A percentile compares a stretch with the other conserved stretches of the same genome.
These are phyloP conservation scores for Onthophagus taurus DNA, from an alignment of 1,140 invertebrate species.

Conservation along the genomic window DNA sequence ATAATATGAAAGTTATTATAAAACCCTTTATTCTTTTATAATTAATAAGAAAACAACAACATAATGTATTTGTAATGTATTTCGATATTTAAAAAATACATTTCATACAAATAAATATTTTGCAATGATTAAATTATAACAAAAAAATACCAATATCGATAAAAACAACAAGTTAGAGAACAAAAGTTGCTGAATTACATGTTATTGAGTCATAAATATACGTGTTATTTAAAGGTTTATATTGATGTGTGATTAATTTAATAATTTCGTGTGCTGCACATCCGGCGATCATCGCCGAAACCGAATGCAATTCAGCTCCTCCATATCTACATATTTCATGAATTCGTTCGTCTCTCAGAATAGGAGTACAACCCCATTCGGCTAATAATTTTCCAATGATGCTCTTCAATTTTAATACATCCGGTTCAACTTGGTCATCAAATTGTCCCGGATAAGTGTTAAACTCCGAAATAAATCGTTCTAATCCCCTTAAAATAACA, in stretches of 20 bases:
- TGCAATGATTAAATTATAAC: no score
- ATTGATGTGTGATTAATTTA: conserved; percentile 95
- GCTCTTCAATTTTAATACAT: conserved; percentile 58
- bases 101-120: no score
- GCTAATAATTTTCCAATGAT: conserved; percentile 55
- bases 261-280: conserved; percentile 93
- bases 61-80: no score
- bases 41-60: no score
- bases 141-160: no score
- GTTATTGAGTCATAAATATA: conserved; percentile 93
- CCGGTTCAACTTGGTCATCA: conserved; percentile 78
- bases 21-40: no score
- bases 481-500: conserved; percentile 80
- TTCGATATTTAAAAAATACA: no score
- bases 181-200: conserved; percentile 71
- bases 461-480: conserved; percentile 81
- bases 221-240: conserved; percentile 91
- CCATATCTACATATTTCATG: conserved; percentile 94
- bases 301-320: conserved; percentile 85
- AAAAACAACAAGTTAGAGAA: no score
- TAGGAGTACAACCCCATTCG: conserved; percentile 70
- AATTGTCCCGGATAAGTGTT: conserved; percentile 85
- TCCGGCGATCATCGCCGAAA: conserved; percentile 90
- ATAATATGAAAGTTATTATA: no score
- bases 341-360: conserved; percentile 85